phyloP scores from a whole-genome alignment of 2,888 invertebrate species.

The Sussaba pulchella region DNA sequence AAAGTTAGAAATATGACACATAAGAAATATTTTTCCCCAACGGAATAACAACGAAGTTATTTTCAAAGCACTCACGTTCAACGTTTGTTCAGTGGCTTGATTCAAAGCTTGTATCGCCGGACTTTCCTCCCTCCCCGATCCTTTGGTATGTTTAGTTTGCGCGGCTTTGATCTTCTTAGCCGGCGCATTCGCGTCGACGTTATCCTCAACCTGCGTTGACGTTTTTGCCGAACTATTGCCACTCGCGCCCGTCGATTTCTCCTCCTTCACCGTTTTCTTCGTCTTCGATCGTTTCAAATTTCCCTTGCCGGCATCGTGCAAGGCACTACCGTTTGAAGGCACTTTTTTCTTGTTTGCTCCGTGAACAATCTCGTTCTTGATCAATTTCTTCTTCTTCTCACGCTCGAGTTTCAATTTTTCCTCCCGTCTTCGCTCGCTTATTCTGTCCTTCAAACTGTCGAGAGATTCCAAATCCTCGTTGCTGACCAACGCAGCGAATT shows the following conservation, averaged over 20 bases:
- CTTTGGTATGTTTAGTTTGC: constrained; percentile 78
- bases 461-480: constrained; percentile 82
- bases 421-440: constrained; percentile 81
- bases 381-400: constrained; percentile 78
- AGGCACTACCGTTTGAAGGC: constrained; percentile 83
- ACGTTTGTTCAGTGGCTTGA: constrained; percentile 90
- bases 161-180: constrained; percentile 77
- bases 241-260: constrained; percentile 68
- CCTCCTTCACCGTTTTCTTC: constrained; percentile 77
- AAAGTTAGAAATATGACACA: no score
- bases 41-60: no score
- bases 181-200: constrained; percentile 66
- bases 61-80: constrained; percentile 79
- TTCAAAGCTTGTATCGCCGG: constrained; percentile 89
- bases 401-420: constrained; percentile 81
- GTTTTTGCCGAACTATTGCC: constrained; percentile 59
- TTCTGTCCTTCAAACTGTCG: constrained; percentile 82
- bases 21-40: no score
- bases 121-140: constrained; percentile 79
- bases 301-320: constrained; percentile 78
- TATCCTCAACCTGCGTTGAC: constrained; percentile 72
- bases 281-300: constrained; percentile 78
- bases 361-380: constrained; percentile 73
- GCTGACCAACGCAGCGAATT: constrained; percentile 76
- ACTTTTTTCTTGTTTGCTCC: constrained; percentile 82